Evolutionary conservation across 1,140 invertebrate species (phyloP).

Genomic region (Agrypnia vestita): DNA sequence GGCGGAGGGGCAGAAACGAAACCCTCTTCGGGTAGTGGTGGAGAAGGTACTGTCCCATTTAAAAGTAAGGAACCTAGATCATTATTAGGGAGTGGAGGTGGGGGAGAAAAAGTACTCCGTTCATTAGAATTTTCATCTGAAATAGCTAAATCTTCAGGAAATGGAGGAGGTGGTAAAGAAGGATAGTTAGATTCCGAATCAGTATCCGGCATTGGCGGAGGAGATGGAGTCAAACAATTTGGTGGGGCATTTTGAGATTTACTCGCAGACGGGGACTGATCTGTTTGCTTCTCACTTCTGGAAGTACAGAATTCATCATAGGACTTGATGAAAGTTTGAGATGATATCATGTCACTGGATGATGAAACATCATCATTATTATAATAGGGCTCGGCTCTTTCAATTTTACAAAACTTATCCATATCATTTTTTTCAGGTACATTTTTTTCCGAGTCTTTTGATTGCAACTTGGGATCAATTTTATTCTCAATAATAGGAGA

Average conservation of each 20-base stretch:
- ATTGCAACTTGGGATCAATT: constrained; percentile 35
- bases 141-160: constrained; percentile 34
- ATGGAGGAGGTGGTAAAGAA: constrained; percentile 30
- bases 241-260: constrained; percentile 3
- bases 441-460: constrained; percentile 8
- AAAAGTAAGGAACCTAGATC: constrained; percentile 1
- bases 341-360: constrained; percentile 31
- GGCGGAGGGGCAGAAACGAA: constrained; percentile 44
- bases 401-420: constrained; percentile 55
- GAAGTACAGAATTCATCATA: constrained; percentile 58
- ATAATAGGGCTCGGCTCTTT: constrained; percentile 57
- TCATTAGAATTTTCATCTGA: constrained; percentile 5
- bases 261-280: not conserved
- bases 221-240: constrained; percentile 62
- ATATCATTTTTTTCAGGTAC: constrained; percentile 39
- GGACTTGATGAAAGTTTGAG: constrained; percentile 50
- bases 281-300: constrained; percentile 44
- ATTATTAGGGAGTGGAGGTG: constrained; percentile 44
- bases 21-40: not conserved
- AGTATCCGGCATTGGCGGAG: constrained; percentile 66
- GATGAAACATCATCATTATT: constrained; percentile 54
- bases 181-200: constrained; percentile 29
- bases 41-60: not conserved
- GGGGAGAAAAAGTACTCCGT: constrained; percentile 19
- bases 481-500: constrained; percentile 64